These are phyloP conservation scores for Mustela lutreola DNA, from an alignment of 2,113 vertebrate species.

Conservation along the genomic window DNA sequence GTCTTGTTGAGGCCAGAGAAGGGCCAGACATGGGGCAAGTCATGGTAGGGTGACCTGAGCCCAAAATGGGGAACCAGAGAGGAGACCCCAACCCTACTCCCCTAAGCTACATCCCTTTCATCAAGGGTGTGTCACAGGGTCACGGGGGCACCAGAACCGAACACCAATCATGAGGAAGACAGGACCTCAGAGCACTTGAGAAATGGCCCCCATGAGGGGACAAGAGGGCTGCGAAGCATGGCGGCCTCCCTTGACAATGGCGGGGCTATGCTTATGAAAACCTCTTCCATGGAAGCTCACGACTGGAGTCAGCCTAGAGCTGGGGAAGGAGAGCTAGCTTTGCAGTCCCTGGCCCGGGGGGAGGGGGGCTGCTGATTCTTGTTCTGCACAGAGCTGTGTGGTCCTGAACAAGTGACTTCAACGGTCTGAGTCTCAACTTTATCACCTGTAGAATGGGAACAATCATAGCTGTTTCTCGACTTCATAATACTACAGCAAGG, in stretches of 20 bases:
- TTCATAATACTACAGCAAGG: background rate
- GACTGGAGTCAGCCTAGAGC: background rate
- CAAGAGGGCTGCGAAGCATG: background rate
- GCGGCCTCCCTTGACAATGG: background rate
- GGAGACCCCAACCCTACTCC: too few species aligned
- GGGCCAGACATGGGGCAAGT: background rate
- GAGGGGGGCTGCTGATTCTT: accelerated
- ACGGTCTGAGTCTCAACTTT: background rate
- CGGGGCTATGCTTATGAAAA: background rate
- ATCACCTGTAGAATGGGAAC: background rate
- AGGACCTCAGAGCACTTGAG: background rate
- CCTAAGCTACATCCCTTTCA: background rate
- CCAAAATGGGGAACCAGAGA: background rate
- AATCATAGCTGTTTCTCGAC: background rate
- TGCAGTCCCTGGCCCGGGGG: background rate
- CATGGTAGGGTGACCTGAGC: background rate
- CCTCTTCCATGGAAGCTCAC: accelerated
- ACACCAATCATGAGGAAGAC: background rate
- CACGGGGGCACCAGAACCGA: background rate
- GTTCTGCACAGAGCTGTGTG: background rate
- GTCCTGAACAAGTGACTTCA: background rate
- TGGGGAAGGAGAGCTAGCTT: background rate
- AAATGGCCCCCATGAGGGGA: background rate
- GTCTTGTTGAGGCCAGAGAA: background rate
- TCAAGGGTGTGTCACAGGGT: background rate